phyloP scores from a whole-genome alignment of 2,888 invertebrate species.

The Cheiracanthium punctorium region DNA sequence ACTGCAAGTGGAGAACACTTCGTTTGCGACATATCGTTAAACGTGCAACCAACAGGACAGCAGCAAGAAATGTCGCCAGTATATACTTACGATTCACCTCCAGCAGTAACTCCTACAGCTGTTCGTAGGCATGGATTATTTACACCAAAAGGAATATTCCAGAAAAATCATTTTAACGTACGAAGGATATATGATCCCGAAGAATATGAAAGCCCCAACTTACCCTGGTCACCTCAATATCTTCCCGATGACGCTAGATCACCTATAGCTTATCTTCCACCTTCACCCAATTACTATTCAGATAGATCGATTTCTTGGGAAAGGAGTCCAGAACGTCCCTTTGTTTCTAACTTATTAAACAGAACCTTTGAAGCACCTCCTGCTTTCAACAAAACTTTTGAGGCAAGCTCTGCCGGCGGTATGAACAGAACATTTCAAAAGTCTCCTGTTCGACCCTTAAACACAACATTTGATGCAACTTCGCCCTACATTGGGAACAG shows the following conservation, averaged over 20 bases:
- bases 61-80: background rate
- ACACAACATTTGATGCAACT: too few relatives aligned
- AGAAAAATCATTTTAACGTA: background rate
- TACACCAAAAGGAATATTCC: conserved; percentile 26
- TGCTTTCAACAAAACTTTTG: background rate
- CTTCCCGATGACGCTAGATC: background rate
- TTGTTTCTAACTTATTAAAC: background rate
- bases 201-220: background rate
- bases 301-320: background rate
- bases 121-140: background rate
- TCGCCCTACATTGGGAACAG: too few relatives aligned
- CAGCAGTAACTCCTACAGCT: conserved; percentile 6
- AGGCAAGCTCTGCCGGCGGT: background rate
- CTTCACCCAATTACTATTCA: background rate
- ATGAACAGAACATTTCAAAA: background rate
- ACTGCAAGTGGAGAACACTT: conserved; percentile 24
- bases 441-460: background rate
- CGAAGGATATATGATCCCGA: background rate
- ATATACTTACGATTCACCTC: background rate
- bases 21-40: conserved; percentile 24
- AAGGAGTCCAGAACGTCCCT: too few relatives aligned
- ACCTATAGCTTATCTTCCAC: background rate
- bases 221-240: background rate
- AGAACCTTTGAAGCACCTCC: background rate
- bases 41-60: conserved; percentile 4